Conservation (phyloP, 1,140 invertebrate genomes). For the Caerostris darwini region DNA sequence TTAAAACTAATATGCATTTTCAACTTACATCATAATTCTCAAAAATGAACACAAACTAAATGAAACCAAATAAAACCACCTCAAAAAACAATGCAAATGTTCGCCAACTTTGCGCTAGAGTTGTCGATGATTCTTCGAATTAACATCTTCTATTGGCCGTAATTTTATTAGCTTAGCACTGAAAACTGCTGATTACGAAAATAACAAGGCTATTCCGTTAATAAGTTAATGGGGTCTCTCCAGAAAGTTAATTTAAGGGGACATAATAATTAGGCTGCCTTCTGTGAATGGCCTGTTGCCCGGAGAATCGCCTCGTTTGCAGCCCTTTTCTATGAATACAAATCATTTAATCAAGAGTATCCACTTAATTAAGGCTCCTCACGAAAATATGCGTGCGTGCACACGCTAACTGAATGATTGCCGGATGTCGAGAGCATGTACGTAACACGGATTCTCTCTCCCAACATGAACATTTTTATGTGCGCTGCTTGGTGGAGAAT, state of each 20-base stretch:
- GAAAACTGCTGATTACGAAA: background rate
- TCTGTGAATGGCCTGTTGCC: conserved; percentile 13
- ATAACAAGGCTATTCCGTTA: background rate
- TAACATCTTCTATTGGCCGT: conserved; percentile 42
- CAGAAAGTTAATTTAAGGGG: conserved; percentile 6
- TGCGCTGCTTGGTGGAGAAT: background rate
- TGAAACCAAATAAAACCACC: too few species aligned
- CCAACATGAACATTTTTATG: background rate
- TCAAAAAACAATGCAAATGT: too few species aligned
- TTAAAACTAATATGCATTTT: too few species aligned
- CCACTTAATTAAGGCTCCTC: background rate
- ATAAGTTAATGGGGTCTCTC: background rate
- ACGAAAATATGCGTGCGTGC: background rate
- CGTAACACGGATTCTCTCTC: background rate
- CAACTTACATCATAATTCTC: too few species aligned
- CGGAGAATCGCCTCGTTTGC: conserved; percentile 9
- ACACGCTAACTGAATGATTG: background rate
- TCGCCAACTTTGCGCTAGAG: background rate
- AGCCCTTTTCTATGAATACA: conserved; percentile 35
- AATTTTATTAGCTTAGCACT: conserved; percentile 10
- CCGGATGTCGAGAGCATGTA: background rate
- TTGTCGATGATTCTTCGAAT: background rate
- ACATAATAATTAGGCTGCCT: conserved; percentile 43
- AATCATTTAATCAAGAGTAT: conserved; percentile 43
- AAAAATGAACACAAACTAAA: too few species aligned